Percentiles rank a stretch among this genome's conserved stretches.
Conservation (phyloP, 2,888 invertebrate species). For the Palloptera scutellata region DNA sequence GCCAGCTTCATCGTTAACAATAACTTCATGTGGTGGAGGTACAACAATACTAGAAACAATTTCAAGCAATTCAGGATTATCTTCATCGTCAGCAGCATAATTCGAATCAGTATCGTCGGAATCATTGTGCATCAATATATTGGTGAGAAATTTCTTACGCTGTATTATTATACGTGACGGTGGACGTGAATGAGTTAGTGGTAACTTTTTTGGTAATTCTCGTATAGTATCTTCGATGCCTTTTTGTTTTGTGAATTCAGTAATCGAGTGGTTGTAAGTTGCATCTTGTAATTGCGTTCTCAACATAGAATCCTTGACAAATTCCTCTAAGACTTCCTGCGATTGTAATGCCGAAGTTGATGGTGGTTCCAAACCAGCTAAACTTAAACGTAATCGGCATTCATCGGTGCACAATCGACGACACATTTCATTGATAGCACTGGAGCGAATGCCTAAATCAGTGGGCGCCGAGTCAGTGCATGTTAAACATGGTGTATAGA, state of each 20-base stretch:
- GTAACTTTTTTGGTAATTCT: neutral
- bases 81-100: slow-evolving; percentile 33
- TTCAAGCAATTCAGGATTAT: slow-evolving; percentile 22
- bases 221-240: neutral
- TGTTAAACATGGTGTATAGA: slow-evolving; percentile 49
- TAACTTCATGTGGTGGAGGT: slow-evolving; percentile 12
- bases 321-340: slow-evolving; percentile 34
- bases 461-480: slow-evolving; percentile 45
- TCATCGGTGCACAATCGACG: slow-evolving; percentile 54
- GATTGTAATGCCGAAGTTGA: slow-evolving; percentile 29
- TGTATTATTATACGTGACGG: slow-evolving; percentile 46
- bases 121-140: slow-evolving; percentile 42
- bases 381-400: slow-evolving; percentile 49
- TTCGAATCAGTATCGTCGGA: slow-evolving; percentile 33
- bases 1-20: neutral
- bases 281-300: slow-evolving; percentile 2
- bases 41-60: slow-evolving; percentile 30
- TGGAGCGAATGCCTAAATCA: slow-evolving; percentile 37
- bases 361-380: slow-evolving; percentile 40
- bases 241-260: neutral
- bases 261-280: slow-evolving; percentile 2
- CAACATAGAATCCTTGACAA: slow-evolving; percentile 28
- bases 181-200: neutral
- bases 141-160: slow-evolving; percentile 49
- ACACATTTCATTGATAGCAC: slow-evolving; percentile 57